A percentile compares a stretch with the other conserved stretches of the same genome.
Evolutionary conservation across 1,140 invertebrate species (phyloP).

Genomic region (Adoxophyes honmai): DNA sequence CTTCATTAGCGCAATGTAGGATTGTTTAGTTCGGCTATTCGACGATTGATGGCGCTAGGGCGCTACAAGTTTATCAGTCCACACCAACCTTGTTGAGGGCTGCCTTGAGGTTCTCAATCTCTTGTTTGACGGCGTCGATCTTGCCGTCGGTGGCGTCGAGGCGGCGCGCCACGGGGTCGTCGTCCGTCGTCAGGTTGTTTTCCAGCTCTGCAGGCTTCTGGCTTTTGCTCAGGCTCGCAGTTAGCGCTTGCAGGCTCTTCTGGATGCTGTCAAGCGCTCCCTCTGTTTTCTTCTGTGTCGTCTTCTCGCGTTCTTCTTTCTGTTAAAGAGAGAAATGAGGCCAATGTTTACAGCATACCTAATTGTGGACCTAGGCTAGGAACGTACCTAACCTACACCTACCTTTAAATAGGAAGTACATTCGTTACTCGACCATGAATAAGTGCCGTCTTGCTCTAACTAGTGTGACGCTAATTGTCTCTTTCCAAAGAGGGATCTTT

Average conservation of each 20-base stretch:
- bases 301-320: constrained; percentile 83
- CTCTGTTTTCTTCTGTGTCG: constrained; percentile 82
- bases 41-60: no score
- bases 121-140: constrained; percentile 74
- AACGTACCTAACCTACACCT: no score
- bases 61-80: no score
- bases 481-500: no score
- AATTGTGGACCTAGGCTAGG: no score
- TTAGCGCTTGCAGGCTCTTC: constrained; percentile 79
- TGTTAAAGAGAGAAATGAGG: constrained; percentile 35
- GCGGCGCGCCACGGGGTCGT: constrained; percentile 35
- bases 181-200: constrained; percentile 72
- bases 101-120: constrained; percentile 76
- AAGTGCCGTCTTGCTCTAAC: no score
- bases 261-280: constrained; percentile 83
- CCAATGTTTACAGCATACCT: no score
- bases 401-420: no score
- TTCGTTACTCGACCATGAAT: no score
- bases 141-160: constrained; percentile 62
- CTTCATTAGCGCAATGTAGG: no score
- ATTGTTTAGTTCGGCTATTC: no score
- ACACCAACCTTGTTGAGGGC: constrained; percentile 65
- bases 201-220: constrained; percentile 69
- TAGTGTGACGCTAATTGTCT: no score
- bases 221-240: constrained; percentile 38